Evolutionary conservation across 23 tunicate genomes (phyloP).

Genomic region (Trididemnum clinides): DNA sequence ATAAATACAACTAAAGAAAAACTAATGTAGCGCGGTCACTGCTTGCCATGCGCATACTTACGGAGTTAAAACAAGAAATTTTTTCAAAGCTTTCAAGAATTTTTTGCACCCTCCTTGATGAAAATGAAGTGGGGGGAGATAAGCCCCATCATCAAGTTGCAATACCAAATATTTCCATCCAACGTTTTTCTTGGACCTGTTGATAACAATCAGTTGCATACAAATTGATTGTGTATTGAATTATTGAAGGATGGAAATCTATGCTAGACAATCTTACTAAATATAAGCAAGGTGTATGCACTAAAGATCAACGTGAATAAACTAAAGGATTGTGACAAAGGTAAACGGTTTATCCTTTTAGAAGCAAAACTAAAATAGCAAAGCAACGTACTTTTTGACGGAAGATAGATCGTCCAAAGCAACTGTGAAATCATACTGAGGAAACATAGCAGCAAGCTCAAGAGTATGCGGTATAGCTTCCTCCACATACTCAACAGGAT

Average conservation of each 20-base stretch:
- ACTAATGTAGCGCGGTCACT: no score
- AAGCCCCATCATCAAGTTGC: slow-evolving; percentile 64
- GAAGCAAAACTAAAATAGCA: not conserved
- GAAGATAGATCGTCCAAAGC: slow-evolving; percentile 34
- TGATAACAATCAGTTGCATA: not conserved
- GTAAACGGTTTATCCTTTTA: no score
- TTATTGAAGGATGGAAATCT: not conserved
- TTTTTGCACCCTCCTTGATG: slow-evolving; percentile 80
- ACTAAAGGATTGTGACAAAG: no score
- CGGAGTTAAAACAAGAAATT: slow-evolving; percentile 25
- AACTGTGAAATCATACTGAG: slow-evolving; percentile 37
- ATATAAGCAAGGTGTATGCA: no score
- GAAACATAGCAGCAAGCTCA: no score
- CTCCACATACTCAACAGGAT: not conserved
- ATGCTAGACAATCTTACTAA: not conserved
- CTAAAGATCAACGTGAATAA: no score
- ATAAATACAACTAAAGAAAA: no score
- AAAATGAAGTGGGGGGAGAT: slow-evolving; percentile 77
- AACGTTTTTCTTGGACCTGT: slow-evolving; percentile 66
- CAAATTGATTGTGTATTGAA: not conserved
- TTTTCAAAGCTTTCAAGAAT: slow-evolving; percentile 61
- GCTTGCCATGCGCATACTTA: no score
- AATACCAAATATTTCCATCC: slow-evolving; percentile 76
- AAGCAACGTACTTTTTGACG: slow-evolving; percentile 43
- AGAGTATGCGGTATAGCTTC: not conserved